Base-by-base conservation (phyloP, 2,113 vertebrate genomes). In the Sterrhoptilus dennistouni region DNA sequence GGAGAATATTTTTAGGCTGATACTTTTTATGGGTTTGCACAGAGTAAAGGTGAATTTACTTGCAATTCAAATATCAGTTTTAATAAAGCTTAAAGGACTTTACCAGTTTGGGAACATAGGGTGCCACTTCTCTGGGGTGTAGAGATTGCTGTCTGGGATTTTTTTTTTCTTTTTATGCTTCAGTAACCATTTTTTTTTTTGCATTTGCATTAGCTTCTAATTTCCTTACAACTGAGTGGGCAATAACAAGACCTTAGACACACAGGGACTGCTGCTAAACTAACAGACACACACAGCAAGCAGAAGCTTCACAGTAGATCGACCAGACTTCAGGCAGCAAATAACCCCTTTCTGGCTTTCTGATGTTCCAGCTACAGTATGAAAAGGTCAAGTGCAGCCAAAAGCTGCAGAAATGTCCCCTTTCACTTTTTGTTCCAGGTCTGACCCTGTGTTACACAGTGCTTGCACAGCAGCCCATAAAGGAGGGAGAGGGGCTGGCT, bases 241-340 rank as follows among this genome's bases (percentile, higher is more conserved):
- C 94, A 96, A 63, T 70, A 92, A 88, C 54, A 95, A 91, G 78
- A 87, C 82, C 75, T 91, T 79, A 83, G 45, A 56, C 52, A 85
- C 53, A 65, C 88, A 76, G 31, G 44, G 19, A 18, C 36, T 60
- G 61, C 87, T 86, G 79, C 71, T 95, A 65, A 88, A 80, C 79
- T 86, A 85, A 90, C 79, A 92, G 63, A 50, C 63, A 83, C 68
- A 83, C 47, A 83, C 15, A 91, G 53, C 44, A 50, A 89, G 84
- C 53, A 94, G 42, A 64, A 82, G 15, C 53, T 89, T 86, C 71
- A 47, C 57, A 74, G 57, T 7, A 83, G 45, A 77, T 54, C 0
- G 0, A 45, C 23, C 11, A 3, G 50, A 61, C 70, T 69, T 80
- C 61, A 93, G 78, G 63, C 33, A 79, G 47, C 35, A 84, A 91